A percentile compares a stretch with the other conserved stretches of the same genome.
phyloP scores from a whole-genome alignment of 2,797 vertebrate species.

The Lophotriccus pileatus region DNA sequence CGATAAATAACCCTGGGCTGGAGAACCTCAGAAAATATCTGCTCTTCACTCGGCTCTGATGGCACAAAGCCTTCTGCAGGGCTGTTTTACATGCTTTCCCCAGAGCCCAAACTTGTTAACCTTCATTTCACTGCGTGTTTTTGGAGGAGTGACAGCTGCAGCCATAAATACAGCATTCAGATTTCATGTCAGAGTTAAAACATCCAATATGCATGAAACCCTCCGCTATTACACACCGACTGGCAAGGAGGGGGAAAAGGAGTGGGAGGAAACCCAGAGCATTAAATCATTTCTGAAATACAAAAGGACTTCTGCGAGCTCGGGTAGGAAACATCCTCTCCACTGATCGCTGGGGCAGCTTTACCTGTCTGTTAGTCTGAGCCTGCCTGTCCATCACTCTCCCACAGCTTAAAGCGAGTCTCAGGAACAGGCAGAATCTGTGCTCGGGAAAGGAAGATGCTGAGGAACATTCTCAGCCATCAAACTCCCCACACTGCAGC shows the following conservation, averaged over 20 bases:
- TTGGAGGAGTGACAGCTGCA: constrained; percentile 30
- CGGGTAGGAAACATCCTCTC: neutral
- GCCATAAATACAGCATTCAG: constrained; percentile 17
- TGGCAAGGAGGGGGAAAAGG: neutral
- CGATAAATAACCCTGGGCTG: constrained; percentile 1
- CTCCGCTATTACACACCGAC: neutral
- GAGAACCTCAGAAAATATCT: neutral
- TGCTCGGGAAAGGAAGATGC: neutral
- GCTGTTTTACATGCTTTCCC: constrained; percentile 8
- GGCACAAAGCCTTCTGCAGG: neutral
- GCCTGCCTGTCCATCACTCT: neutral
- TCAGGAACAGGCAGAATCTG: neutral
- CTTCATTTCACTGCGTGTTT: constrained; percentile 21
- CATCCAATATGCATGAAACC: neutral
- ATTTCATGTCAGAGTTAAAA: neutral
- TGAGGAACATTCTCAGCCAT: neutral
- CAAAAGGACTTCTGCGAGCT: neutral
- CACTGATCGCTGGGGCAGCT: neutral
- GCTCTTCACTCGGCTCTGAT: neutral
- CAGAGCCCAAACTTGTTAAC: constrained; percentile 23
- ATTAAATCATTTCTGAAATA: neutral
- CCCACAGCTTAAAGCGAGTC: neutral
- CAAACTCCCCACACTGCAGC: neutral
- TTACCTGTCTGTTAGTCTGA: neutral
- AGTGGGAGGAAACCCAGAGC: neutral